Evolutionary conservation across 2,797 vertebrate species (phyloP).

Genomic region (Monodelphis domestica): DNA sequence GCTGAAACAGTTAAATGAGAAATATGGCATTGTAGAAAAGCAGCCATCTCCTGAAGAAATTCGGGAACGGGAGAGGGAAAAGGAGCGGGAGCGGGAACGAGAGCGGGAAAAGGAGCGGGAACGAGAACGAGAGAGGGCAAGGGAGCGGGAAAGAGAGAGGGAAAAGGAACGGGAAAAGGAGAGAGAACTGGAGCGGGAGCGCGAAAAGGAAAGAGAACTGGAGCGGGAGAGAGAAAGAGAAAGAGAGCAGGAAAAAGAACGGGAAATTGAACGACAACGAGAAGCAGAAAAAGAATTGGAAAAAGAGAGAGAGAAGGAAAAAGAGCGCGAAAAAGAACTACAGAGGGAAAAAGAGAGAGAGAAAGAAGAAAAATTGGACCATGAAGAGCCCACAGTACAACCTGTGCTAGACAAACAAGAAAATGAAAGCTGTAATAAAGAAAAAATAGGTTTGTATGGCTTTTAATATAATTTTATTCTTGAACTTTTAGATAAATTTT

Average conservation of each 20-base stretch:
- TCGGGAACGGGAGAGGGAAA: constrained; percentile 80
- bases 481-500: not conserved
- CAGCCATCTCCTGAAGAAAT: constrained; percentile 84
- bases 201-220: constrained; percentile 63
- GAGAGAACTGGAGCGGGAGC: constrained; percentile 60
- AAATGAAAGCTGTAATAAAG: constrained; percentile 82
- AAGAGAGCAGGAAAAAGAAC: constrained; percentile 68
- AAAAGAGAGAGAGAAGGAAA: constrained; percentile 66
- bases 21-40: constrained; percentile 88
- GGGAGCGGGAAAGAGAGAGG: constrained; percentile 72
- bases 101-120: constrained; percentile 80
- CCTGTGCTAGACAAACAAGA: constrained; percentile 81
- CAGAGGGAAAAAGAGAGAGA: constrained; percentile 59
- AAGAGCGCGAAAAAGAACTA: constrained; percentile 61
- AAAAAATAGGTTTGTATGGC: constrained; percentile 74
- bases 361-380: constrained; percentile 75
- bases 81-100: constrained; percentile 74
- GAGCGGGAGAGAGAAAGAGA: constrained; percentile 62
- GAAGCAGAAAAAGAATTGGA: constrained; percentile 68
- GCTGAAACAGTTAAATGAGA: constrained; percentile 96
- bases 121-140: constrained; percentile 76
- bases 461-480: not conserved
- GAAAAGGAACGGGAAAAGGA: constrained; percentile 78
- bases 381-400: constrained; percentile 76
- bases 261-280: constrained; percentile 40